Evolutionary conservation across 2,888 invertebrate genomes (phyloP), one percentile per base, ranked within the genome.

Genomic region (Ophion slaviceki): DNA sequence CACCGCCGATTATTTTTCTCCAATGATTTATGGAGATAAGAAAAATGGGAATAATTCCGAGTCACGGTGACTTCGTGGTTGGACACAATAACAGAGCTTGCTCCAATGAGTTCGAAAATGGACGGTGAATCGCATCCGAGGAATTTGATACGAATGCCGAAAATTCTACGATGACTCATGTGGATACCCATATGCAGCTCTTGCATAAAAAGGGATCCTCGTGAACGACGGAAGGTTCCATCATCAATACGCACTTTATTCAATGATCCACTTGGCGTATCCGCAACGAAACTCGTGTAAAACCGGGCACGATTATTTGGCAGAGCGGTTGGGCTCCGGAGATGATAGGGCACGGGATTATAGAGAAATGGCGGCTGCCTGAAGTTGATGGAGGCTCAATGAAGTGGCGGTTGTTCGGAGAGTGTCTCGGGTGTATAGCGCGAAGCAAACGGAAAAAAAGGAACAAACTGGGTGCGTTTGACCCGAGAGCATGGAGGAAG

Each of bases 301-400:
- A 77, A 68, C 45, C 53, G 66, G 61, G 68, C n/a, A 61, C 57
- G 66, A 77, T 62, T 68, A 36, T 76, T 77, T 72, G 80, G 80
- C 67, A 72, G 76, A 82, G 24, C 32, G 32, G 61, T 59, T 10
- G 64, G 36, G 40, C 17, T 53, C 53, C 28, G 53, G 20, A 36
- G 70, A 67, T 59, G 61, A 77, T 68, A 36, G 67, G 14, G 20
- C 20, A n/a, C 36, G 14, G 47, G 40, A 53, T 64, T 40, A 79
- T 53, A 66, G 75, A 71, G 40, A 86, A 86, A 86, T 84, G 78
- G 83, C 80, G 74, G 77, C 68, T 57, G 83, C 53, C 80, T 66
- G 81, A 83, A 82, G 83, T 83, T 85, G 80, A 83, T 80, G 85
- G 78, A 85, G 85, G 71, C 84, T 87, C 72, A 84, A 86, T 81